Base-by-base conservation (phyloP, 1,140 invertebrate species). In the Ceratina australensis region DNA sequence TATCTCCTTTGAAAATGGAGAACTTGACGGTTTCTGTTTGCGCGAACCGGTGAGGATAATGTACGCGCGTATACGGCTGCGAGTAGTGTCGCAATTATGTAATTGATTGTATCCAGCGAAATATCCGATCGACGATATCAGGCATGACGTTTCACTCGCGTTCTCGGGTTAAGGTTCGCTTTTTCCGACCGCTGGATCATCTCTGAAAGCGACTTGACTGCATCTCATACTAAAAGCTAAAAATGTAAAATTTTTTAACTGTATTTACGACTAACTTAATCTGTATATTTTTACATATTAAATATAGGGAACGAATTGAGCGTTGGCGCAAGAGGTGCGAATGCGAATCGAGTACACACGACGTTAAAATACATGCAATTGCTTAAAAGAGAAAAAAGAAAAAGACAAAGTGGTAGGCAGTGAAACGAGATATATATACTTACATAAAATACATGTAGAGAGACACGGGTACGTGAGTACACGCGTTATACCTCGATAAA, bases 261-360 rank as follows among this genome's bases (percentile, higher is more conserved):
- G 88, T 89, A 88, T 87, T 88, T 88, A 90, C 87, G 85, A 89
- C 84, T 89, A 88, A 90, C 81, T 84, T 89, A 90, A 91, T 84
- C 89, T 90, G 90, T 91, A 91, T 91, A 91, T 91, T 91, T 91
- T 91, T 91, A 90, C 90, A 91, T 90, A 89, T 85, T 89, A 85
- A 86, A 85, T 84, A 86, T 87, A 87, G 78, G 78, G 66, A 85
- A 77, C 64, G 81, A 84, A 86, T 84, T 52, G 77, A 81, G 77
- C 77, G 56, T 75, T 63, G 72, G 77, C 67, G 77, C 79, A 59
- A 54, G 22, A 80, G 71, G 60, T 76, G 83, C 81, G 72, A 74
- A 68, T 68, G 79, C 80, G 78, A 82, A 75, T 82, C 64, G 80
- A 77, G 80, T 79, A 85, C 72, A 85, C 33, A 42, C 5, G 33